Evolutionary conservation across 2,888 invertebrate genomes (phyloP), one percentile per base, ranked within the genome.

Genomic region (Ligdia adustata): DNA sequence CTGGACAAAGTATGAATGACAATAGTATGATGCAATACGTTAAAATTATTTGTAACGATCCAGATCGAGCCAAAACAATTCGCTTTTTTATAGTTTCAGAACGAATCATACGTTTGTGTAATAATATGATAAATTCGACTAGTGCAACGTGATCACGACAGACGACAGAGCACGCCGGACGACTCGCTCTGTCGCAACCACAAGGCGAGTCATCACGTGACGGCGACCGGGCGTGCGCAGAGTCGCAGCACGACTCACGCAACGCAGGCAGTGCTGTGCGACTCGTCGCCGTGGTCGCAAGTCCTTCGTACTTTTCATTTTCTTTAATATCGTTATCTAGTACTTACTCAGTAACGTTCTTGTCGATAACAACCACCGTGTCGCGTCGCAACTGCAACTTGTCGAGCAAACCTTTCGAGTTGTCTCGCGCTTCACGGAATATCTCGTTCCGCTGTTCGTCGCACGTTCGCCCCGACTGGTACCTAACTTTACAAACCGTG

Each of bases 251-350:
- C 35, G 29, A 29, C 28, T 13, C n/a, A 26, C 13, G 35, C 15
- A 28, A 27, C 26, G 20, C 58, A 33, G 12, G 11, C 45, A 49
- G 48, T 49, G 13, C 4, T 0, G 7, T 50, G 50, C 44, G 50
- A 50, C 61, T 57, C 60, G 59, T 60, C 55, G 55, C 52, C 34
- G 34, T 22, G 28, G 50, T 51, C 44, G 50, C 42, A 33, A 35
- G 47, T 14, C n/a, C 4, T 2, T n/a, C 16, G 16, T 7, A 22
- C 22, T 22, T 6, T 4, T 22, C 7, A 4, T 16, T 3, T 16
- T 16, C 5, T 5, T 16, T 5, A 3, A 16, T 4, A 3, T 5
- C 3, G 16, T 16, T 16, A 16, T n/a, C n/a, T n/a, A n/a, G n/a
- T n/a, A n/a, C n/a, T n/a, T 4, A 16, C 16, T 16, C 16, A 16